Percentiles rank a stretch among this genome's conserved stretches.
Evolutionary conservation across 2,888 invertebrate genomes (phyloP).

Genomic region (Gryllus longicercus): DNA sequence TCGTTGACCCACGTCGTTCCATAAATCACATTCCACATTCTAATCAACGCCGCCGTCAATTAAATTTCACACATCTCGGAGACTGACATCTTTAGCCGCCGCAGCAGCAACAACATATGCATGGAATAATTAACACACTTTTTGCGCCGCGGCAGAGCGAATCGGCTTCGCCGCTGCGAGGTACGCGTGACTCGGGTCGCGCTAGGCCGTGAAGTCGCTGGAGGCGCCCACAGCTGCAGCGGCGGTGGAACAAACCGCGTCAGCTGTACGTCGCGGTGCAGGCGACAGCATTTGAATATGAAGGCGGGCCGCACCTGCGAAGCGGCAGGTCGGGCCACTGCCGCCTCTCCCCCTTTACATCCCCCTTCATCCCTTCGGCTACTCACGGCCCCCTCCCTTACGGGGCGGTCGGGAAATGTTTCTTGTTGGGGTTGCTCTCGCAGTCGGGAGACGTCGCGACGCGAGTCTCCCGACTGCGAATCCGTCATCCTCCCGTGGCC

Average conservation of each 20-base stretch:
- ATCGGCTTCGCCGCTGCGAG: background rate
- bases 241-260: background rate
- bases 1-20: no score
- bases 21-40: no score
- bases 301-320: background rate
- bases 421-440: no score
- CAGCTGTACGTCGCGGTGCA: background rate
- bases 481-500: no score
- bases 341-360: background rate
- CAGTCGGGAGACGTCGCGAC: no score
- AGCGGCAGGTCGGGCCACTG: background rate
- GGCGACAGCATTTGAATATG: conserved; percentile 20
- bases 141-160: background rate
- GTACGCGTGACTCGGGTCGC: background rate
- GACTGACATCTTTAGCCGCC: background rate
- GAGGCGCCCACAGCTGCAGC: conserved; percentile 12
- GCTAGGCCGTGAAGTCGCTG: background rate
- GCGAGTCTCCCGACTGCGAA: no score
- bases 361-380: background rate
- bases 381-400: background rate
- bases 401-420: no score
- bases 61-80: no score
- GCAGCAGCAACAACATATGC: background rate
- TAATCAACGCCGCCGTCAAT: no score
- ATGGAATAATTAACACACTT: background rate